Evolutionary conservation across 1,140 invertebrate genomes (phyloP).

Genomic region (Zaprionus davidi): DNA sequence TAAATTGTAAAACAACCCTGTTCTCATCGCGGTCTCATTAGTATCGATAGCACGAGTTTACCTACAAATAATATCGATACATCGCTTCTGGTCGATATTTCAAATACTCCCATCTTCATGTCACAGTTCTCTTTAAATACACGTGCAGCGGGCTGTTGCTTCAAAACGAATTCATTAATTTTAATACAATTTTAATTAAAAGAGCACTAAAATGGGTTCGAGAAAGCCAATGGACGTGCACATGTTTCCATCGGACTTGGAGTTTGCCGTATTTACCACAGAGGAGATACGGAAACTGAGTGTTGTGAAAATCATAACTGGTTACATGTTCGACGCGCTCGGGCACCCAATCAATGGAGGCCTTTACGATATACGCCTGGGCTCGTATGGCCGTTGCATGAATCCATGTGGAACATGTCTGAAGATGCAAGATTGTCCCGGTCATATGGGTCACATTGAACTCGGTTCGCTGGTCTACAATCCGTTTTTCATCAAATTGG

Average conservation of each 20-base stretch:
- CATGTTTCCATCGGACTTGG: slow-evolving; percentile 83
- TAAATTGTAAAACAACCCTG: slow-evolving; percentile 17
- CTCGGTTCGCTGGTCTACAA: slow-evolving; percentile 96
- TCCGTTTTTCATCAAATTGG: slow-evolving; percentile 93
- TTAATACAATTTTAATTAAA: slow-evolving; percentile 1
- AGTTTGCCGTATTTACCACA: slow-evolving; percentile 90
- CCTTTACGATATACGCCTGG: slow-evolving; percentile 93
- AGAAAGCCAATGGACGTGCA: slow-evolving; percentile 55
- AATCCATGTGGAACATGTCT: slow-evolving; percentile 94
- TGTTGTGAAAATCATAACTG: slow-evolving; percentile 93
- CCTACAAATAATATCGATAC: neutral
- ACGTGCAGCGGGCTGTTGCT: slow-evolving; percentile 37
- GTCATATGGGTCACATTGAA: slow-evolving; percentile 98
- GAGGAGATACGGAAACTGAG: slow-evolving; percentile 95
- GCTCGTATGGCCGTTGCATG: slow-evolving; percentile 86
- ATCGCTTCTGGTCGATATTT: neutral
- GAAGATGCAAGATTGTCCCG: slow-evolving; percentile 90
- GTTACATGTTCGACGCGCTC: slow-evolving; percentile 93
- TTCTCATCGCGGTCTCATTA: neutral
- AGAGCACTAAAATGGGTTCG: slow-evolving; percentile 57
- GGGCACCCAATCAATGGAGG: slow-evolving; percentile 93
- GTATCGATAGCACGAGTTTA: neutral
- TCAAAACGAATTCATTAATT: neutral
- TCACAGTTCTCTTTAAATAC: slow-evolving; percentile 31
- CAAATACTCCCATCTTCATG: neutral